phyloP scores from a whole-genome alignment of 2,797 vertebrate species.

The Esox masquinongy region DNA sequence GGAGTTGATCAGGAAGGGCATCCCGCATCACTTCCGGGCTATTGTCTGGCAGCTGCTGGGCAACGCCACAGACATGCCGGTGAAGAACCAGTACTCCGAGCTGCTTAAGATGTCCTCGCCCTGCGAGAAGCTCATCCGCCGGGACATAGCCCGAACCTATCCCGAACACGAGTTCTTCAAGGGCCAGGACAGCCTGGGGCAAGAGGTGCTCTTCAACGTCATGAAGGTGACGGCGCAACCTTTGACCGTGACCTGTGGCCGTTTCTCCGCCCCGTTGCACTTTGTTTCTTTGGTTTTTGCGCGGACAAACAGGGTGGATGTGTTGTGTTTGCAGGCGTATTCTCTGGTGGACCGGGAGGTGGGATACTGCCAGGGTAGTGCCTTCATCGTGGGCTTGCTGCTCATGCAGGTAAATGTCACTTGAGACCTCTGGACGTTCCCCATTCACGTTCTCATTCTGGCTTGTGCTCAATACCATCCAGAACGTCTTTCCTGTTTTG shows the following conservation, averaged over 20 bases:
- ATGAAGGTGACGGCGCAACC: constrained; percentile 86
- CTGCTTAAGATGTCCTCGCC: constrained; percentile 98
- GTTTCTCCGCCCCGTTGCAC: neutral
- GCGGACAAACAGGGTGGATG: neutral
- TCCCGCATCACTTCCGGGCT: constrained; percentile 97
- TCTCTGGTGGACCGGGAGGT: constrained; percentile 98
- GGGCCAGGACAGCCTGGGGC: constrained; percentile 97
- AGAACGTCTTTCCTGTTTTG: neutral
- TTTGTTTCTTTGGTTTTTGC: neutral
- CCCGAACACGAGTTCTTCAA: constrained; percentile 99
- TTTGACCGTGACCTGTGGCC: neutral
- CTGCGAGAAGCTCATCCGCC: constrained; percentile 95
- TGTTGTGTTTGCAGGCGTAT: constrained; percentile 81
- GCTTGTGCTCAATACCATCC: neutral
- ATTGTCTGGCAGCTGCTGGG: constrained; percentile 98
- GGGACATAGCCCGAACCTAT: constrained; percentile 98
- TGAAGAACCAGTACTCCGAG: constrained; percentile 98
- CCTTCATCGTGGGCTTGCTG: constrained; percentile 96
- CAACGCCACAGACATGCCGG: constrained; percentile 93
- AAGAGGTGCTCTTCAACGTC: constrained; percentile 98
- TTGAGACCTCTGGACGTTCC: neutral
- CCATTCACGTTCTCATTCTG: no score
- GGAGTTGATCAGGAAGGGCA: constrained; percentile 97
- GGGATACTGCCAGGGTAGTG: constrained; percentile 98
- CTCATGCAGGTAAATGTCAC: constrained; percentile 90